A percentile compares a stretch with the other conserved stretches of the same genome.
Conservation (phyloP, 2,113 vertebrate species). For the Engraulis encrasicolus region DNA sequence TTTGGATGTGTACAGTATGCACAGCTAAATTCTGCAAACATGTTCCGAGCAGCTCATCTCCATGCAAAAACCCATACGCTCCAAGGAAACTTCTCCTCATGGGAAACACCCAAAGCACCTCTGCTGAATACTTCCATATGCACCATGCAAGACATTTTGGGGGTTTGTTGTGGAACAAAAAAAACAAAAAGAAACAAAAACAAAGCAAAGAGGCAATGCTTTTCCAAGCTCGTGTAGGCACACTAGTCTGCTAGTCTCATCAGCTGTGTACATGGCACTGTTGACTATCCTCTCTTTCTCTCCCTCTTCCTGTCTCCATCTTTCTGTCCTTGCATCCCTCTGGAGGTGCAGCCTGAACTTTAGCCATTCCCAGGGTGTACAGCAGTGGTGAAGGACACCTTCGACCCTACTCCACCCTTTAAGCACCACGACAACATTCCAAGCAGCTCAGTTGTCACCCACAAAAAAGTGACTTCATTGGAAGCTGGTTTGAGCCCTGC, state of each 20-base stretch:
- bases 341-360: constrained; percentile 46
- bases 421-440: not conserved
- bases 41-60: not conserved
- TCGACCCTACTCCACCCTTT: not conserved
- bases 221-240: not conserved
- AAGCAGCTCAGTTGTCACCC: not conserved
- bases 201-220: not conserved
- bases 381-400: not conserved
- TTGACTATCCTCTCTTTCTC: constrained; percentile 55
- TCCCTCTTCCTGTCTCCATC: constrained; percentile 51
- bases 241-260: constrained; percentile 13
- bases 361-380: constrained; percentile 31
- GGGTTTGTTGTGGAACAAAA: not conserved
- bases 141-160: not conserved
- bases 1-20: not conserved
- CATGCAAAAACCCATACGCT: not conserved
- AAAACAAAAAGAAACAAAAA: no score
- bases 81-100: not conserved
- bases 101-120: not conserved
- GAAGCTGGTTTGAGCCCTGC: not conserved
- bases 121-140: not conserved
- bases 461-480: not conserved
- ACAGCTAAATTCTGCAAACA: not conserved
- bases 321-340: not conserved
- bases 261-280: constrained; percentile 58